Evolutionary conservation across 2,888 invertebrate species (phyloP), one percentile per base, ranked within the genome.

Genomic region (Sarcophaga rosellei): DNA sequence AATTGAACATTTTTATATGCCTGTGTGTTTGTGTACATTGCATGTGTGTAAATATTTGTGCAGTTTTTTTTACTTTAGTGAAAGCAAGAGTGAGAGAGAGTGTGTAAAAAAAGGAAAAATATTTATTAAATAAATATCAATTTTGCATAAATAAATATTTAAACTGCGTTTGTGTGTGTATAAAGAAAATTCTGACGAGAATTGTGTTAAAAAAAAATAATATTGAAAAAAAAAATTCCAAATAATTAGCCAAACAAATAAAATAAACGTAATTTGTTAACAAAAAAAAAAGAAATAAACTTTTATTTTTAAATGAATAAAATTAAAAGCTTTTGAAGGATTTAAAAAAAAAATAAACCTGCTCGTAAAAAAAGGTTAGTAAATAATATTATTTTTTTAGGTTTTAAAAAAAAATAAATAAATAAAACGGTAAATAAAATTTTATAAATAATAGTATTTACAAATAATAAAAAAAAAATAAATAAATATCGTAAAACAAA

Each of bases 121-220:
- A 76, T 70, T 81, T 72, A 47, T 76, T 65, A 61, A 70, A 76
- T 72, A 63, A 81, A 76, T 76, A 75, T 69, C 62, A 35, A 69
- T 74, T 68, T 17, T 62, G 61, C 20, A 70, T 23, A 69, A 53
- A 74, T 62, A 61, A 75, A 62, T 75, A 75, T 74, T 81, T 53
- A 63, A 63, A 23, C 17, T n/a, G 5, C 23, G 5, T 17, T 21
- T 65, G 23, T 44, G 53, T 53, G 4, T 53, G 4, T 53, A 17
- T 53, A 53, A 53, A 53, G 53, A 53, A 53, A 53, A 53, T 15
- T 53, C 53, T 53, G 35, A 35, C 2, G 35, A 35, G 35, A 1
- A 35, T 35, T 53, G 53, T 53, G 53, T 35, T 35, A 35, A 35
- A 35, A 35, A 35, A 53, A 53, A 53, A 2, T 53, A 53, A 17